Base-by-base conservation (phyloP, 2,113 vertebrate species). In the Sebastes schlegelii region DNA sequence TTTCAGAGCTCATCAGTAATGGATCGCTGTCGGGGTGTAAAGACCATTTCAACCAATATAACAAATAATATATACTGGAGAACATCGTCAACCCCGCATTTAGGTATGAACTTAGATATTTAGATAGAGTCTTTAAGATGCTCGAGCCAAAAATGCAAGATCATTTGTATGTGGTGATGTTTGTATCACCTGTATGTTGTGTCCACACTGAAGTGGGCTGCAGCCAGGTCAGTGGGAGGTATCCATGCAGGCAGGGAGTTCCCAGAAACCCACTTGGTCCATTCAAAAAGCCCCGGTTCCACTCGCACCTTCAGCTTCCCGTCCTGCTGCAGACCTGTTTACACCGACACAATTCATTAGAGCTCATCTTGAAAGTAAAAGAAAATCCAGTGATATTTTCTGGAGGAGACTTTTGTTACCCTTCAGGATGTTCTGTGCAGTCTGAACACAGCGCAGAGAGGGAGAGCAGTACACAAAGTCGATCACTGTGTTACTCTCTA, bases 241-340 rank as follows among this genome's bases (percentile, higher is more conserved):
- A 98, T 97, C 98, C 98, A 99, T 0, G 96, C 95, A 0, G 98
- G 98, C 72, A 98, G 91, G 0, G 96, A 94, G 86, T 51, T 97
- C 55, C 98, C 98, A 4, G 97, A 94, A 19, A 98, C 97, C 98
- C 98, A 99, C 91, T 99, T 99, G 42, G 98, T 99, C 98, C 98
- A 99, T 72, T 99, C 98, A 63, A 99, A 99, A n/a, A 99, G 92
- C 49, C 98, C 98, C 0, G 98, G 98, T 86, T 99, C 98, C 6
- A 99, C 89, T 1, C 97, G 95, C 51, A 99, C 95, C 90, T 97
- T 98, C 92, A 97, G 89, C 87, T 95, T 97, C 46, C 95, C 96
- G 8, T 98, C 98, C 92, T 98, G 96, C 79, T 99, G 98, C 93
- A 99, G 94, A 54, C 98, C 98, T 99, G 91, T 17, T 43, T 0